A percentile compares a stretch with the other conserved stretches of the same genome.
phyloP scores from a whole-genome alignment of 2,888 invertebrate species.

The Spicauda simplicius region DNA sequence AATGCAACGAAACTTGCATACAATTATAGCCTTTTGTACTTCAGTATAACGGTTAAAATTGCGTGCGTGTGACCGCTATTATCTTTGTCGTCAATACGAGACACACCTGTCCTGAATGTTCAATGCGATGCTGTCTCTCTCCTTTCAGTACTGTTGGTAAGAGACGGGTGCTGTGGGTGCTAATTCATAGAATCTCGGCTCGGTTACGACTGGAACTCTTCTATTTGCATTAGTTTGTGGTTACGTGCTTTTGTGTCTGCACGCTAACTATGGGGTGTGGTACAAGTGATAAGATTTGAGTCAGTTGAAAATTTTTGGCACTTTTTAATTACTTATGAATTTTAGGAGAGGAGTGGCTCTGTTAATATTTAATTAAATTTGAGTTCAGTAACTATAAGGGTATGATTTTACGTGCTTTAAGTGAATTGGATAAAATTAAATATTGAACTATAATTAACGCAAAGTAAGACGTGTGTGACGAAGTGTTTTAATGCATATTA shows the following conservation, averaged over 20 bases:
- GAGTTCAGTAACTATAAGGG: too few species aligned
- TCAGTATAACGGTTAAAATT: constrained; percentile 39
- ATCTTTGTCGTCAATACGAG: constrained; percentile 46
- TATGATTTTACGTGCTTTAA: too few species aligned
- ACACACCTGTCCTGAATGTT: constrained; percentile 48
- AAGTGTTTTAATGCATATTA: too few species aligned
- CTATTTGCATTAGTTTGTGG: constrained; percentile 46
- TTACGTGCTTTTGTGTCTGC: constrained; percentile 44
- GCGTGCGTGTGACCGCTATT: constrained; percentile 36
- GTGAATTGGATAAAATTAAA: too few species aligned
- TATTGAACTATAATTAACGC: too few species aligned
- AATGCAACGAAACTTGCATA: constrained; percentile 21
- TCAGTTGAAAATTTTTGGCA: background rate
- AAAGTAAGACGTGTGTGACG: too few species aligned
- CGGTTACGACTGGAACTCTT: constrained; percentile 42
- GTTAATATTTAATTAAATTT: too few species aligned
- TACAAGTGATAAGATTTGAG: constrained; percentile 2
- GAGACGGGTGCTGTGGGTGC: constrained; percentile 54
- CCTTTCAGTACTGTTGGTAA: constrained; percentile 42
- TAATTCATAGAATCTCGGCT: constrained; percentile 65
- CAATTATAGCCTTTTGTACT: constrained; percentile 22
- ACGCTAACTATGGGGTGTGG: constrained; percentile 34
- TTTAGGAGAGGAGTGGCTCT: too few species aligned
- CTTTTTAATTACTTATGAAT: too few species aligned
- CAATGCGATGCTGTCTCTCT: constrained; percentile 47